Conservation (phyloP, 1,140 invertebrate genomes). For the Fopius arisanus region DNA sequence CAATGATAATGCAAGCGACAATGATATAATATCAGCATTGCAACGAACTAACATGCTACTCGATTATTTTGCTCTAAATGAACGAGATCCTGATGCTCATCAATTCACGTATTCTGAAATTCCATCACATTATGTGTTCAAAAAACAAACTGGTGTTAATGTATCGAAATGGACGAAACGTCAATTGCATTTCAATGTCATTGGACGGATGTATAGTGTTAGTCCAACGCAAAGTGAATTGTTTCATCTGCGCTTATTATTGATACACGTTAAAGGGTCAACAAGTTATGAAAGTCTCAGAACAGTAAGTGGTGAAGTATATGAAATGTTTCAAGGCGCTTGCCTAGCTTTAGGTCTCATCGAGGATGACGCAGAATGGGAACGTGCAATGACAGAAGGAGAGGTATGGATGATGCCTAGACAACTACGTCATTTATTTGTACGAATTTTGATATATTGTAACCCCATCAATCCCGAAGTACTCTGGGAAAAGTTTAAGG, state of each 20-base stretch:
- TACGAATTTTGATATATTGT: conserved; percentile 29
- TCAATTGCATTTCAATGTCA: conserved; percentile 10
- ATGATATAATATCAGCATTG: no score
- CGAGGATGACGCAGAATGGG: conserved; percentile 51
- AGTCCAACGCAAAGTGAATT: conserved; percentile 28
- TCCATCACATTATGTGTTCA: conserved; percentile 17
- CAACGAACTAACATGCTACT: conserved; percentile 1
- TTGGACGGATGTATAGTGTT: conserved; percentile 25
- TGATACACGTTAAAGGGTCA: conserved; percentile 21
- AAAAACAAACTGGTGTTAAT: not conserved
- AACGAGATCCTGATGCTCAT: not conserved
- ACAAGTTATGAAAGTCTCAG: conserved; percentile 21
- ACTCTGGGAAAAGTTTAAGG: conserved; percentile 30
- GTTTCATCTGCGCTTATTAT: conserved; percentile 23
- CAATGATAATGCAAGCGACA: not conserved
- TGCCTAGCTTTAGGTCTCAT: conserved; percentile 43
- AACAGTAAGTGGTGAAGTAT: conserved; percentile 15
- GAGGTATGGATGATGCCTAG: conserved; percentile 27
- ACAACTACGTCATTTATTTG: conserved; percentile 31
- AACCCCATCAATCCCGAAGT: conserved; percentile 17
- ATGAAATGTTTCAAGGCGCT: conserved; percentile 46
- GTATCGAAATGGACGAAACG: not conserved
- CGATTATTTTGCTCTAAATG: conserved; percentile 9
- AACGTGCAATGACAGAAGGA: conserved; percentile 17
- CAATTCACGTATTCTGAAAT: conserved; percentile 2